Base-by-base conservation (phyloP, 2,888 invertebrate genomes). In the Prosapia bicincta region DNA sequence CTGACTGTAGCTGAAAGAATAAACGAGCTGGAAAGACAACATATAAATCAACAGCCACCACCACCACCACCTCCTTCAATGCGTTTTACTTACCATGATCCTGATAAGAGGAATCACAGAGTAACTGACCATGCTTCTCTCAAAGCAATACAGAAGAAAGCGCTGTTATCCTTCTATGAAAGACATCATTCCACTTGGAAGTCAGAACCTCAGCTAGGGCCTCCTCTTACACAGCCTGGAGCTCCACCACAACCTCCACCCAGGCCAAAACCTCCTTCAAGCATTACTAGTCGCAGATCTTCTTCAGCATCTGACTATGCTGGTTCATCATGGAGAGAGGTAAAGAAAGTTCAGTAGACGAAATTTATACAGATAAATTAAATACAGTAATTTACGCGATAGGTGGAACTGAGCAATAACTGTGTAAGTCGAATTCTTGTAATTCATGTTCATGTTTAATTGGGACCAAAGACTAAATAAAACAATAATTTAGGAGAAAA, bases 71-170 rank as follows among this genome's bases (percentile, higher is more conserved):
- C 83, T 26, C 83, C 82, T n/a, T 72, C 87, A 77, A 85, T 85
- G 81, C 88, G 90, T 80, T 91, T 91, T 82, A 89, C 91, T 3
- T 93, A 90, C 82, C 84, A 92, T 79, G 93, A 93, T 82, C 92
- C 92, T 0, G 91, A 91, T 71, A 93, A 79, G 28, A 77, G 76
- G 23, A 76, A 77, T 54, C 54, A 54, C 20, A 76, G 76, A 43
- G 78, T 80, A 85, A 86, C 80, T 81, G 81, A 81, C 73, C 80
- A 82, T 26, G 79, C 92, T 9, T 92, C 93, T 0, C 84, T 94
- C 30, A 94, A 94, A 84, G 92, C 92, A 15, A 91, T 93, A 78
- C 94, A 94, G 82, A 94, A 94, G 85, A 93, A 93, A 83, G 94
- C 94, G 0, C 86, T 95, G 7, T 86, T 93, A 77, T 92, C 92